Evolutionary conservation across 2,888 invertebrate species (phyloP).

Genomic region (Sesia apiformis): DNA sequence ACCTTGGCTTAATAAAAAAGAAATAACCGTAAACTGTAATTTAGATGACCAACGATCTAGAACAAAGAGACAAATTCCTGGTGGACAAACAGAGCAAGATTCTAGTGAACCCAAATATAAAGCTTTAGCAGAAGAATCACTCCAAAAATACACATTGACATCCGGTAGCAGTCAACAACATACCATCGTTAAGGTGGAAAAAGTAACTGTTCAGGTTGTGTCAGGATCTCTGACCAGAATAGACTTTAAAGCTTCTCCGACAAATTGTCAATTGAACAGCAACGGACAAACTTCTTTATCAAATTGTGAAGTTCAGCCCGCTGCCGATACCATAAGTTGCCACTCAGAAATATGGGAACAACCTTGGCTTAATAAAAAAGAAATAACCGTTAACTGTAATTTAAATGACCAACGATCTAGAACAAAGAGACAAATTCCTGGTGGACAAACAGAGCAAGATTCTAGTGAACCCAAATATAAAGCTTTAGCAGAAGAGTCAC

Average conservation of each 20-base stretch:
- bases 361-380: constrained; percentile 19
- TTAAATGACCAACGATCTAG: constrained; percentile 3
- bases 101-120: constrained; percentile 15
- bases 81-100: constrained; percentile 10
- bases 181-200: constrained; percentile 30
- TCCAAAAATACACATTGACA: constrained; percentile 14
- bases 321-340: constrained; percentile 13
- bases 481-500: constrained; percentile 25
- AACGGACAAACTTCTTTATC: not conserved
- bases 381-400: constrained; percentile 20
- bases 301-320: not conserved
- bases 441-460: constrained; percentile 9
- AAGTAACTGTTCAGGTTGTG: constrained; percentile 54
- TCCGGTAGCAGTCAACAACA: constrained; percentile 8
- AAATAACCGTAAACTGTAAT: constrained; percentile 20
- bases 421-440: constrained; percentile 6
- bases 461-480: constrained; percentile 18
- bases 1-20: constrained; percentile 48
- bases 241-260: constrained; percentile 36
- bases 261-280: constrained; percentile 32
- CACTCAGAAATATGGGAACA: constrained; percentile 25
- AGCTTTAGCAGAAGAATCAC: constrained; percentile 16
- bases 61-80: constrained; percentile 6
- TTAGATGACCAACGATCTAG: constrained; percentile 7
- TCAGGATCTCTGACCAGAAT: constrained; percentile 61